Base-by-base conservation (phyloP, 2,113 vertebrate species). In the Coregonus clupeaformis region DNA sequence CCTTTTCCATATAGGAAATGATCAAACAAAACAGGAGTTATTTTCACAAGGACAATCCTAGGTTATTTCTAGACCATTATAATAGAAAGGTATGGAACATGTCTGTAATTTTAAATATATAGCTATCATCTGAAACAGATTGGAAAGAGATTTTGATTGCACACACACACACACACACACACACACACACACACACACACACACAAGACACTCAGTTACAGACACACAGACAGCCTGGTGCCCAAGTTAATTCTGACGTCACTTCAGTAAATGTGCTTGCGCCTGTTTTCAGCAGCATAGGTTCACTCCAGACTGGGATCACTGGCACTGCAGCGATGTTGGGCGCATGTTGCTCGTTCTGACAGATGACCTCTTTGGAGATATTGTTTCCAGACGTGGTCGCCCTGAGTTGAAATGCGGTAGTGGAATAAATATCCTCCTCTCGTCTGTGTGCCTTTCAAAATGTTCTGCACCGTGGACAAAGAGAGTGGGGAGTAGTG, bases 391-490 rank as follows among this genome's bases (percentile, higher is more conserved):
- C 90, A 89, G 90, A 92, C 91, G 89, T 90, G 92, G 92, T 95
- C 90, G 91, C 59, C 75, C n/a, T 5, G 86, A 90, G 94, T 94
- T 95, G 92, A 95, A 88, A 92, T 94, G 91, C 83, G 80, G 91
- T 94, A 93, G 90, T 95, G 95, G 95, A 95, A 96, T 5, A 97
- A 94, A 91, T 88, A 89, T 79, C 57, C 81, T 73, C 78, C 79
- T 84, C 77, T 77, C 86, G 79, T 84, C 81, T 77, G 82, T 82
- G 75, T 75, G 77, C 73, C 69, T 66, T 76, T 83, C 72, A 86
- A 91, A 94, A 92, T 85, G 88, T 94, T 91, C 93, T 92, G 89
- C 88, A 94, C 93, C 74, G n/a, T 0, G 81, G 91, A 89, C 84
- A 80, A 83, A 90, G 89, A 90, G 69, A 69, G 93, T 89, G 91